Conservation (phyloP, 1,140 invertebrate species). For the Drosophila parabipectinata region DNA sequence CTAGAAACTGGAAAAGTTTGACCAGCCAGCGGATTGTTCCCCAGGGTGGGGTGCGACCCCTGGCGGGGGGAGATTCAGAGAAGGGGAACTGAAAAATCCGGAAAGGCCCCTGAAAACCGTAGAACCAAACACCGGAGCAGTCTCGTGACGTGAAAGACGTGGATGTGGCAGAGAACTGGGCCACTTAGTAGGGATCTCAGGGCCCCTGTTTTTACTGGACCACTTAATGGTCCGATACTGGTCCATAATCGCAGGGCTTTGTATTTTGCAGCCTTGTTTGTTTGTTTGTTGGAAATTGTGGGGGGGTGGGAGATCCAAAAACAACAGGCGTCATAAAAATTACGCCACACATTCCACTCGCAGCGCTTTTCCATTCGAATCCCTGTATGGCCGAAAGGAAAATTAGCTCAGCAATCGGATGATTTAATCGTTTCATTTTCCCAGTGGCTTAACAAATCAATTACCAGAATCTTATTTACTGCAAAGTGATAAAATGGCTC, state of each 20-base stretch:
- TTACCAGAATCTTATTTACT: background rate
- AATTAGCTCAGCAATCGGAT: slow-evolving; percentile 4
- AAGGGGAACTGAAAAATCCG: background rate
- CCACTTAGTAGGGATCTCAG: slow-evolving; percentile 1
- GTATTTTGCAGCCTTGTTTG: background rate
- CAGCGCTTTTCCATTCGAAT: slow-evolving; percentile 7
- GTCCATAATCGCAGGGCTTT: slow-evolving; percentile 14
- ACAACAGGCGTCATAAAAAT: slow-evolving; percentile 21
- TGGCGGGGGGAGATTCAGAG: no score
- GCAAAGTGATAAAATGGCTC: background rate
- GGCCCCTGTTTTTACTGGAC: slow-evolving; percentile 5
- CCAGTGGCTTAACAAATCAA: background rate
- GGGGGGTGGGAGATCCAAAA: slow-evolving; percentile 2
- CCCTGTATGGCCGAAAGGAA: slow-evolving; percentile 10
- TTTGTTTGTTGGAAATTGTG: slow-evolving; percentile 7
- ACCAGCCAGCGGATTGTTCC: slow-evolving; percentile 35
- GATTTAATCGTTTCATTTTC: background rate
- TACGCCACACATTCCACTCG: background rate
- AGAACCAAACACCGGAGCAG: background rate
- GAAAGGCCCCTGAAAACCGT: background rate
- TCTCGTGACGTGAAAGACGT: background rate
- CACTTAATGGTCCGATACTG: slow-evolving; percentile 25
- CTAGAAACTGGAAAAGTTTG: slow-evolving; percentile 35
- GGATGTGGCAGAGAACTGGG: background rate
- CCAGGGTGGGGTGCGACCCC: background rate